Conservation (phyloP, 2,888 invertebrate species). For the Ectemnius lituratus region DNA sequence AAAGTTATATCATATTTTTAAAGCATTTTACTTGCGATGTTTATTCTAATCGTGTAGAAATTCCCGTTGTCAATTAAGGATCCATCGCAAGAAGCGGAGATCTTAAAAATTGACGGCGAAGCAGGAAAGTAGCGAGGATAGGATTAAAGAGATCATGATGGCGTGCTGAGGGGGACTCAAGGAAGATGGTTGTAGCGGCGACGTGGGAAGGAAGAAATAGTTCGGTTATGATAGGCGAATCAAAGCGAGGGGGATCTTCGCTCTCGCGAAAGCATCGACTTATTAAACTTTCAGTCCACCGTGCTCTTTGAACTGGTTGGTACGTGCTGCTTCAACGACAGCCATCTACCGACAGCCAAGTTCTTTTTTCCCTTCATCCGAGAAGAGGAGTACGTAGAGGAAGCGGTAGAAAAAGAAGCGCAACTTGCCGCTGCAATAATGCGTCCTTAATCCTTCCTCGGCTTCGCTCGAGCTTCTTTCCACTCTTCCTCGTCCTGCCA, state of each 20-base stretch:
- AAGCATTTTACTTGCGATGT: no score
- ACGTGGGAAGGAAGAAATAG: constrained; percentile 6
- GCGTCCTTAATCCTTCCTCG: constrained; percentile 6
- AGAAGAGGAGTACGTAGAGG: no score
- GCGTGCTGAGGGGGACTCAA: no score
- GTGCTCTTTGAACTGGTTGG: constrained; percentile 56
- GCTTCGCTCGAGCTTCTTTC: not conserved
- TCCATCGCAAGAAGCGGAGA: no score
- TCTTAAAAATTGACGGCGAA: no score
- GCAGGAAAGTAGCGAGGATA: no score
- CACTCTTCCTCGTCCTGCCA: not conserved
- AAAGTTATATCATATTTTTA: no score
- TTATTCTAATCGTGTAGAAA: no score
- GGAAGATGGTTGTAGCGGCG: constrained; percentile 12
- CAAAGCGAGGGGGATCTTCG: constrained; percentile 34
- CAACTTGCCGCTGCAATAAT: constrained; percentile 30
- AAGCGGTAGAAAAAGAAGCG: constrained; percentile 21
- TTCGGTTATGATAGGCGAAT: constrained; percentile 10
- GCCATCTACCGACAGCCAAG: constrained; percentile 28
- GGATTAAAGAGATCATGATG: no score
- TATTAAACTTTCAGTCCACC: constrained; percentile 63
- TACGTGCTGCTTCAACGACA: constrained; percentile 34
- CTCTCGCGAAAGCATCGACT: constrained; percentile 52
- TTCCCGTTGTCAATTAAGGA: no score
- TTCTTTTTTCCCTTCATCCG: constrained; percentile 20